A percentile compares a stretch with the other conserved stretches of the same genome.
Conservation (phyloP, 2,113 vertebrate species). For the human (Homo sapiens) region DNA sequence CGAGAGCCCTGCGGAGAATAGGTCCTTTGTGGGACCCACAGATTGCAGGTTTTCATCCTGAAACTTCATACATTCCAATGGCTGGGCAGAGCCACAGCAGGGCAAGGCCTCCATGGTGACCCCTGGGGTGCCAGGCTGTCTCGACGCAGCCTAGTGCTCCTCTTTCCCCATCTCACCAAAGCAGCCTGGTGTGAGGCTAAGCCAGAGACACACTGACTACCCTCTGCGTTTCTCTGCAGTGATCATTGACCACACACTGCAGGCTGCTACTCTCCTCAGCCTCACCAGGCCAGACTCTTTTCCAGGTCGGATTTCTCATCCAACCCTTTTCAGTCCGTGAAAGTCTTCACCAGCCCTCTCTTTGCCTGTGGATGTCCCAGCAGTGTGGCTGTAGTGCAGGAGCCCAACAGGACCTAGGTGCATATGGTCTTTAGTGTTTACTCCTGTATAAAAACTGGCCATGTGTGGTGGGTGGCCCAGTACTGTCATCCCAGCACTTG, state of each 20-base stretch:
- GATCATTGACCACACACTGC: neutral
- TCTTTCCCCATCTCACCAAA: neutral
- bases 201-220: neutral
- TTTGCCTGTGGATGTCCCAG: neutral
- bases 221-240: neutral
- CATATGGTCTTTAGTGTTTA: neutral
- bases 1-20: neutral
- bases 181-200: neutral
- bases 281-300: neutral
- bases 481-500: too few relatives aligned
- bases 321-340: neutral
- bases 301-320: neutral
- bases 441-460: neutral
- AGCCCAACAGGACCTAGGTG: neutral
- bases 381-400: neutral
- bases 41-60: neutral
- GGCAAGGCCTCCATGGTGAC: neutral
- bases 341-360: neutral
- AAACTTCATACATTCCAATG: neutral
- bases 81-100: neutral
- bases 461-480: too few relatives aligned
- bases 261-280: neutral
- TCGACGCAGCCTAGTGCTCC: neutral
- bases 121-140: neutral
- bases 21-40: neutral